Evolutionary conservation across 2,113 vertebrate genomes (phyloP).

Genomic region (Ammospiza nelsoni): DNA sequence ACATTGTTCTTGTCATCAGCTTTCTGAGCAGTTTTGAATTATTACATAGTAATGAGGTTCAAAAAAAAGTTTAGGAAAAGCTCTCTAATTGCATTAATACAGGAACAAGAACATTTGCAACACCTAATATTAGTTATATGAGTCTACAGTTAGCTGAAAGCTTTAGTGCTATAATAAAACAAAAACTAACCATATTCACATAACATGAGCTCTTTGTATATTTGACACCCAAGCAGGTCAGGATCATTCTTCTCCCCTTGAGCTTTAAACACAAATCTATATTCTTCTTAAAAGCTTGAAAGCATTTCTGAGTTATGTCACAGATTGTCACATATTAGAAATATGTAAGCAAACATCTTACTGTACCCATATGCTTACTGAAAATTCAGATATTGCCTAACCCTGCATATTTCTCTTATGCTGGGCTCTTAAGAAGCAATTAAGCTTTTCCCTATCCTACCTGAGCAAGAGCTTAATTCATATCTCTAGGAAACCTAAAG

Average conservation of each 20-base stretch:
- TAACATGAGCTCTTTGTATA: background rate
- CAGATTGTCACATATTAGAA: background rate
- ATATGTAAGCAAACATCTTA: background rate
- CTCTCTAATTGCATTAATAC: slow-evolving; percentile 8
- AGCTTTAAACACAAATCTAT: background rate
- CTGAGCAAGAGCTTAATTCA: background rate
- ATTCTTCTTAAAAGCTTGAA: background rate
- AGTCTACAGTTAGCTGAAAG: background rate
- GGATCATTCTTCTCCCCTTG: background rate
- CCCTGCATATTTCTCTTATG: background rate
- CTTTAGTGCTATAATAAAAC: background rate
- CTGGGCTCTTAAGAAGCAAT: background rate
- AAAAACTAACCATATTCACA: background rate
- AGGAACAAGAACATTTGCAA: background rate
- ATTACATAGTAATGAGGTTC: background rate
- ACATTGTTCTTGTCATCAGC: background rate
- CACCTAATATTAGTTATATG: background rate
- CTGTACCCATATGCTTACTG: background rate
- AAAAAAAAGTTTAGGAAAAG: slow-evolving; percentile 27
- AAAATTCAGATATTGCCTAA: background rate
- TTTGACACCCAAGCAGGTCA: background rate
- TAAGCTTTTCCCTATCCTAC: background rate
- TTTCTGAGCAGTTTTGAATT: background rate
- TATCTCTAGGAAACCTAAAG: background rate
- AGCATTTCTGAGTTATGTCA: background rate